Percentiles rank a stretch among this genome's conserved stretches.
Evolutionary conservation across 2,888 invertebrate genomes (phyloP).

Genomic region (Drepana falcataria): DNA sequence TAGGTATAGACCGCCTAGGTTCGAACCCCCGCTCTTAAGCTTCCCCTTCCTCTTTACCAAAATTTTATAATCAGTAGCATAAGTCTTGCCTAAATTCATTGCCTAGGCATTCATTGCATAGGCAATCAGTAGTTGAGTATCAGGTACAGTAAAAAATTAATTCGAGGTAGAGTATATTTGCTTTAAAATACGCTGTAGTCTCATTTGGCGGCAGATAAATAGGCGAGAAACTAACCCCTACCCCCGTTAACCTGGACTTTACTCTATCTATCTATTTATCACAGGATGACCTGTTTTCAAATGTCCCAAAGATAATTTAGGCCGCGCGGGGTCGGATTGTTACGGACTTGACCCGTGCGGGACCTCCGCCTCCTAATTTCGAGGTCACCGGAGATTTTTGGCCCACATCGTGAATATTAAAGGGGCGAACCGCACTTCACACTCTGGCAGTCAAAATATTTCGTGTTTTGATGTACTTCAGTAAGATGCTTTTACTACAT

Average conservation of each 20-base stretch:
- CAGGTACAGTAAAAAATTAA: no score
- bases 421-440: conserved; percentile 49
- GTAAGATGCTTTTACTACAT: no score
- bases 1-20: no score
- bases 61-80: no score
- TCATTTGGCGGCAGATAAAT: neutral
- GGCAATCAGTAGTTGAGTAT: no score
- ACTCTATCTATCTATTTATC: conserved; percentile 39
- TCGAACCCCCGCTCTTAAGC: no score
- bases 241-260: conserved; percentile 51
- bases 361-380: conserved; percentile 45
- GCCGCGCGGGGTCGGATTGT: conserved; percentile 52
- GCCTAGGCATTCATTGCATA: no score
- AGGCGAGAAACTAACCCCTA: conserved; percentile 19
- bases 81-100: no score
- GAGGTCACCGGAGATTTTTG: conserved; percentile 58
- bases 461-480: neutral
- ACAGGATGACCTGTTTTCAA: conserved; percentile 51
- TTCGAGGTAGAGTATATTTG: no score
- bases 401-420: conserved; percentile 54
- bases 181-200: neutral
- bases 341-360: conserved; percentile 51
- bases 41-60: no score
- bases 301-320: conserved; percentile 61
- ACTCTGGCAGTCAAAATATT: conserved; percentile 45